A percentile compares a stretch with the other conserved stretches of the same genome.
Evolutionary conservation across 2,797 vertebrate genomes (phyloP).

Genomic region (Esox masquinongy): DNA sequence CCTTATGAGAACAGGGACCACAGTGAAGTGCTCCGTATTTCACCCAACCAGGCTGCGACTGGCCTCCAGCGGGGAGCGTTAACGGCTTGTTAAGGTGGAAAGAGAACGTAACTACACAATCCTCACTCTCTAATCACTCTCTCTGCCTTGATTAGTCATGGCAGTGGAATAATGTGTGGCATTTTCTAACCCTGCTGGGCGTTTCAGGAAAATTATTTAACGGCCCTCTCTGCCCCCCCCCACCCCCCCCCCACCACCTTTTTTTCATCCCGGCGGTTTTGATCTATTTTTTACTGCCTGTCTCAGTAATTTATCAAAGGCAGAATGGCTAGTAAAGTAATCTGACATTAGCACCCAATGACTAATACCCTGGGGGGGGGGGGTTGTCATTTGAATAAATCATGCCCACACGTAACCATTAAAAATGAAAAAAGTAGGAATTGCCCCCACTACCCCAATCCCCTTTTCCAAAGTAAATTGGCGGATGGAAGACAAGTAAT

Average conservation of each 20-base stretch:
- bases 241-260: constrained; percentile 38
- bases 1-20: constrained; percentile 30
- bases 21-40: constrained; percentile 50
- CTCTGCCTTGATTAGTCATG: constrained; percentile 69
- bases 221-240: constrained; percentile 54
- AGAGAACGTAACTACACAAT: constrained; percentile 38
- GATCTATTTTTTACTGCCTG: constrained; percentile 77
- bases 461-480: constrained; percentile 44
- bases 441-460: constrained; percentile 39
- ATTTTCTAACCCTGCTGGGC: constrained; percentile 67
- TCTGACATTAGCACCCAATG: constrained; percentile 75
- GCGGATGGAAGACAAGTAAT: constrained; percentile 22
- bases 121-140: constrained; percentile 65
- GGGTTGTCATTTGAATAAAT: constrained; percentile 76
- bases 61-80: constrained; percentile 41
- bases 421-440: constrained; percentile 44
- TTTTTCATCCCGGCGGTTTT: constrained; percentile 68
- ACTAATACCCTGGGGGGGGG: constrained; percentile 60
- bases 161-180: constrained; percentile 67
- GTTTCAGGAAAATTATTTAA: constrained; percentile 68
- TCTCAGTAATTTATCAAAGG: constrained; percentile 74
- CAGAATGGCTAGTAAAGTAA: constrained; percentile 73
- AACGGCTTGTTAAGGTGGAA: constrained; percentile 66
- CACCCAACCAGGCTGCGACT: constrained; percentile 32
- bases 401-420: constrained; percentile 64